Evolutionary conservation across 2,113 vertebrate genomes (phyloP).

Genomic region (Callionymus lyra): DNA sequence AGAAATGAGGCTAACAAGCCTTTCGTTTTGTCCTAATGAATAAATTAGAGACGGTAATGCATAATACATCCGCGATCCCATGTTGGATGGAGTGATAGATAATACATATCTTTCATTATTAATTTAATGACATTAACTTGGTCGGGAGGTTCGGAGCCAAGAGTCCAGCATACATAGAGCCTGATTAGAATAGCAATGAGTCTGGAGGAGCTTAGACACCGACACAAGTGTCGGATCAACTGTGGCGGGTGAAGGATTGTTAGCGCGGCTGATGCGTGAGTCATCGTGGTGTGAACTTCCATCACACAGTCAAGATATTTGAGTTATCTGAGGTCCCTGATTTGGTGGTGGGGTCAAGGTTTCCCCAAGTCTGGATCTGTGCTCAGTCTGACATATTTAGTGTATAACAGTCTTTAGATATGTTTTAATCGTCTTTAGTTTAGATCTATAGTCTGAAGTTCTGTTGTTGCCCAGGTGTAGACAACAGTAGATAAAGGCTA

Average conservation of each 20-base stretch:
- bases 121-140: slow-evolving; percentile 90
- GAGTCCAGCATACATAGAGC: slow-evolving; percentile 36
- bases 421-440: no score
- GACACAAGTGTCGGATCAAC: no score
- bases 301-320: no score
- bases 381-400: no score
- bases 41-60: slow-evolving; percentile 89
- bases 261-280: no score
- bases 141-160: slow-evolving; percentile 41
- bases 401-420: no score
- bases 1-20: slow-evolving; percentile 75
- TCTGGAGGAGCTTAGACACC: slow-evolving; percentile 1
- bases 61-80: slow-evolving; percentile 90
- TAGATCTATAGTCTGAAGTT: no score
- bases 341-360: no score
- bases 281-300: no score
- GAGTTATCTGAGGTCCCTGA: no score
- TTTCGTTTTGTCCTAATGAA: slow-evolving; percentile 96
- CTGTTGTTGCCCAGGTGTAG: slow-evolving; percentile 11
- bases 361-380: no score
- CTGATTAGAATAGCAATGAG: slow-evolving; percentile 49
- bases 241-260: no score
- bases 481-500: slow-evolving; percentile 11
- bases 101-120: slow-evolving; percentile 88
- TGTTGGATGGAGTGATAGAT: slow-evolving; percentile 89